Conservation (phyloP, 2,888 invertebrate species). For the Tetramorium bicarinatum region DNA sequence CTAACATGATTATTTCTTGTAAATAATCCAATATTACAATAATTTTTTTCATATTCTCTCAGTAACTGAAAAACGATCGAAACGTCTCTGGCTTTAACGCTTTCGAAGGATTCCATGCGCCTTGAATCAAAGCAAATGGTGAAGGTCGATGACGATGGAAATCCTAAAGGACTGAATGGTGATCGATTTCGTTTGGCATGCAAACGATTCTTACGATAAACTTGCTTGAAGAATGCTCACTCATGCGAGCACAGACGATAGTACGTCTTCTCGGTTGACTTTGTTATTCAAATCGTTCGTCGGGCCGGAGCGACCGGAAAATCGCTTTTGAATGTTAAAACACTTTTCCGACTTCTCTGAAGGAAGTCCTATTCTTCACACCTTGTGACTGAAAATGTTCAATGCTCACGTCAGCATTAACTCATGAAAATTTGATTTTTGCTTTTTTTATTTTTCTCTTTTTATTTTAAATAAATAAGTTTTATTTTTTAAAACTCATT, state of each 20-base stretch:
- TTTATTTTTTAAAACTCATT: neutral
- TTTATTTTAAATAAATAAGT: neutral
- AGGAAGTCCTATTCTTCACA: constrained; percentile 74
- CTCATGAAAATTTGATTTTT: constrained; percentile 59
- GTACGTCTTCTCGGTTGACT: constrained; percentile 78
- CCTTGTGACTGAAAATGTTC: constrained; percentile 61
- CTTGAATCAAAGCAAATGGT: constrained; percentile 32
- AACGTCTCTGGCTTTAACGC: neutral
- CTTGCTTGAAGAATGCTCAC: constrained; percentile 54
- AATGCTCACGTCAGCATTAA: constrained; percentile 44
- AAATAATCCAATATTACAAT: neutral
- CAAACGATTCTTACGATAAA: constrained; percentile 77
- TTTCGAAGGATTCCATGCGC: neutral
- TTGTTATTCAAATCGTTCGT: constrained; percentile 84
- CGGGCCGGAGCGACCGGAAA: constrained; percentile 66
- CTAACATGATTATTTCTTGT: neutral
- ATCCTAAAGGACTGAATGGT: constrained; percentile 32
- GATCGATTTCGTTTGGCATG: constrained; percentile 76
- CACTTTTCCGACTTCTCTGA: constrained; percentile 65
- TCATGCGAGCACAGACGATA: constrained; percentile 65
- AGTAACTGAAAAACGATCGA: neutral
- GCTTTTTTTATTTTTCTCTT: neutral
- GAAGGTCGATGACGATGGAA: constrained; percentile 65
- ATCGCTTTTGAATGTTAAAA: constrained; percentile 78
- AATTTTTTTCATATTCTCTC: neutral